Conservation (phyloP, 2,797 vertebrate species). For the Pelodytes ibericus region DNA sequence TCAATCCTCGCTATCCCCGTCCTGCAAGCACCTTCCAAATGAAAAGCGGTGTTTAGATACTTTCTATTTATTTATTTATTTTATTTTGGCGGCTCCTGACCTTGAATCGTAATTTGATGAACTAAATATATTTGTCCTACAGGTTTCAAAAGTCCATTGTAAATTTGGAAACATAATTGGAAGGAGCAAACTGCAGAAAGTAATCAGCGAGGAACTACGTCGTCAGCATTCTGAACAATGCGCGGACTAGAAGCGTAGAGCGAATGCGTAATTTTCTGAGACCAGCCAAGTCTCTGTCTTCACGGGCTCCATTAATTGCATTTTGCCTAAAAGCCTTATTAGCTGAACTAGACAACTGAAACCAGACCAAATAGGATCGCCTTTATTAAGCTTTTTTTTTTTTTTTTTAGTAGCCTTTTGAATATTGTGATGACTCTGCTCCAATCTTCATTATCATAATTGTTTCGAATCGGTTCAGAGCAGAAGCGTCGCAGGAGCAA, state of each 20-base stretch:
- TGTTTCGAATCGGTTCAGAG: slow-evolving; percentile 50
- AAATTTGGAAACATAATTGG: slow-evolving; percentile 53
- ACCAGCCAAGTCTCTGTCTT: slow-evolving; percentile 18
- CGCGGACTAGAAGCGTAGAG: not conserved
- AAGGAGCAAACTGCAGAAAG: slow-evolving; percentile 47
- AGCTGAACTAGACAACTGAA: slow-evolving; percentile 51
- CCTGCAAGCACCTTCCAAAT: not conserved
- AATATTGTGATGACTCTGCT: slow-evolving; percentile 15
- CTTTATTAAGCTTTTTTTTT: slow-evolving; percentile 43
- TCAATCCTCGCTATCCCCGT: no score
- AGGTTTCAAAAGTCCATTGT: slow-evolving; percentile 45
- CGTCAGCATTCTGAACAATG: slow-evolving; percentile 52
- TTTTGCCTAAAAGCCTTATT: slow-evolving; percentile 55
- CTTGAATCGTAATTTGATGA: slow-evolving; percentile 39
- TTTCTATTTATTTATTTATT: not conserved
- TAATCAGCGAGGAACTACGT: slow-evolving; percentile 44
- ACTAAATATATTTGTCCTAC: slow-evolving; percentile 43
- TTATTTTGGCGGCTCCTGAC: slow-evolving; percentile 9
- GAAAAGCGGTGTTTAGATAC: not conserved
- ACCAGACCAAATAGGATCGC: slow-evolving; percentile 46
- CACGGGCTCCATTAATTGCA: slow-evolving; percentile 49
- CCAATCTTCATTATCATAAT: slow-evolving; percentile 47
- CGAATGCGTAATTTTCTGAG: not conserved
- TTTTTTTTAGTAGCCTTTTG: slow-evolving; percentile 17
- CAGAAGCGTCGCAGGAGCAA: slow-evolving; percentile 24